Conservation (phyloP, 2,888 invertebrate genomes). For the Drosophila phalerata region DNA sequence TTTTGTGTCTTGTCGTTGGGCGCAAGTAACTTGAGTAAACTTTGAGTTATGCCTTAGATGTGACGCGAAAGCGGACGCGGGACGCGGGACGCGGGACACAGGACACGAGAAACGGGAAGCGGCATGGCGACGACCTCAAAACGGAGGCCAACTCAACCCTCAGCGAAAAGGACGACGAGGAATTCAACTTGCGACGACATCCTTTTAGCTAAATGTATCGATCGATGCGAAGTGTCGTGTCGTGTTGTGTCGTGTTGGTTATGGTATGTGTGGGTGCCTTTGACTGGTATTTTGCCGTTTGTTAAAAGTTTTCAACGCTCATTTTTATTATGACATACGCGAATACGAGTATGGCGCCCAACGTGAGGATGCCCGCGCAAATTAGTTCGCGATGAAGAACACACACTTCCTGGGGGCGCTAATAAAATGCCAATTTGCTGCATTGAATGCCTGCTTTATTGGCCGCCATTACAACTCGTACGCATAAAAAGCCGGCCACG, state of each 20-base stretch:
- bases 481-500: conserved; percentile 71
- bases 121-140: conserved; percentile 70
- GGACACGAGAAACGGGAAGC: conserved; percentile 14
- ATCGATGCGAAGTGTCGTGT: conserved; percentile 49
- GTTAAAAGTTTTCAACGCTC: conserved; percentile 78
- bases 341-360: conserved; percentile 37
- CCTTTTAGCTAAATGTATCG: conserved; percentile 71
- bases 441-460: conserved; percentile 78
- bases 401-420: conserved; percentile 50
- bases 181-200: conserved; percentile 57
- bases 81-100: conserved; percentile 15
- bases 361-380: conserved; percentile 48
- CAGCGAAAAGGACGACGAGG: conserved; percentile 3
- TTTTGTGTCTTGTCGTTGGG: conserved; percentile 79
- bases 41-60: conserved; percentile 78
- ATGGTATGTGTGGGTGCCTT: conserved; percentile 39
- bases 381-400: conserved; percentile 52
- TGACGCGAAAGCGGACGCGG: conserved; percentile 38
- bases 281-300: conserved; percentile 76
- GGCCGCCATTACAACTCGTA: conserved; percentile 79
- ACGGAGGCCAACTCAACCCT: conserved; percentile 24
- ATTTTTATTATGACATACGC: conserved; percentile 80
- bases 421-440: conserved; percentile 80
- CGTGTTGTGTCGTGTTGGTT: conserved; percentile 1
- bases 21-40: conserved; percentile 79